These are phyloP conservation scores for Aromia moschata DNA, from an alignment of 2,888 invertebrate species.

Conservation along the genomic window DNA sequence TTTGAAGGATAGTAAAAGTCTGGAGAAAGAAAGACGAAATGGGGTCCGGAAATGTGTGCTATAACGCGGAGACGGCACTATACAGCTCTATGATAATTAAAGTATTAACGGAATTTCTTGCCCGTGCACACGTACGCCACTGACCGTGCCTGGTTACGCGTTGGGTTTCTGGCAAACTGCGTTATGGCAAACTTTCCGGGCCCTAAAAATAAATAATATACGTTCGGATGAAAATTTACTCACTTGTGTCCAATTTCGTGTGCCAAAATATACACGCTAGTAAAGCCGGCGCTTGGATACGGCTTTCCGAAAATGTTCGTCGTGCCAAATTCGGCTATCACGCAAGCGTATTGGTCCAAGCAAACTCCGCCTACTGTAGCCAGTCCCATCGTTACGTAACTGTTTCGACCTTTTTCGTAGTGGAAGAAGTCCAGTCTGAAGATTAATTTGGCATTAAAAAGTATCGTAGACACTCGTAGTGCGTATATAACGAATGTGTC, in stretches of 20 bases:
- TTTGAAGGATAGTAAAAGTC: too few species aligned
- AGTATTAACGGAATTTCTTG: too few species aligned
- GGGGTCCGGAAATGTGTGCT: too few species aligned
- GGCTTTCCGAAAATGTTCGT: conserved; percentile 78
- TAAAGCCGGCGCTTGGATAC: conserved; percentile 85
- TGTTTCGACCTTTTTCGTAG: conserved; percentile 74
- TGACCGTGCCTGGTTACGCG: too few species aligned
- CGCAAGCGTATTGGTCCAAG: conserved; percentile 75
- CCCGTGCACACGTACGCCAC: too few species aligned
- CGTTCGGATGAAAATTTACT: conserved; percentile 50
- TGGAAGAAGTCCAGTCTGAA: conserved; percentile 77
- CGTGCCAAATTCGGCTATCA: conserved; percentile 81
- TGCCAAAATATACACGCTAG: conserved; percentile 82
- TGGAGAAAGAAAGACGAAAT: too few species aligned
- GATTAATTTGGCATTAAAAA: background rate
- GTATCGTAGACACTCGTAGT: background rate
- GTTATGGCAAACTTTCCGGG: too few species aligned
- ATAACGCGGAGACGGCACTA: too few species aligned
- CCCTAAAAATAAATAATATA: too few species aligned
- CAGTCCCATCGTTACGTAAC: conserved; percentile 81
- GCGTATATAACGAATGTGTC: background rate
- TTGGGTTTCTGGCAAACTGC: too few species aligned
- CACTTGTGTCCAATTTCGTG: conserved; percentile 89
- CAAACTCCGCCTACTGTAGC: conserved; percentile 85
- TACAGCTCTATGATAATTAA: too few species aligned